Base-by-base conservation (phyloP, 2,113 vertebrate genomes). In the Uria lomvia region DNA sequence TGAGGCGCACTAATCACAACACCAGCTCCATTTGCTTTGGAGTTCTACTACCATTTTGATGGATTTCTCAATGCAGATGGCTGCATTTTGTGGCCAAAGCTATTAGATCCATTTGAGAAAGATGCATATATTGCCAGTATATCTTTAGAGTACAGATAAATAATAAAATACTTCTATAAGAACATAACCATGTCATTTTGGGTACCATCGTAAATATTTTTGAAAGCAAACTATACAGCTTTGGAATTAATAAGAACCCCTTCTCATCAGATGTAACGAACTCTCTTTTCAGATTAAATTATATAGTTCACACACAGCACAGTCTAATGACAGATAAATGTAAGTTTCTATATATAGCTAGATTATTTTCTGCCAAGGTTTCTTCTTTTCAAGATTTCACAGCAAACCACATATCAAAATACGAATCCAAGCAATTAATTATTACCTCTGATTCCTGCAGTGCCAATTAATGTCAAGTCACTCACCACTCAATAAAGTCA, bases 241-340 rank as follows among this genome's bases (percentile, higher is more conserved):
- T 86, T 88, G 29, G 26, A 86, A 84, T 83, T 27, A 93, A 47
- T 22, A 26, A 77, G 67, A 95, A 71, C 6, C 11, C 3, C 70
- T 92, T 91, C 23, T 84, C 11, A 19, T 76, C 50, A 74, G 59
- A 80, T 40, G 23, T 40, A 88, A 70, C 7, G 73, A 88, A 72
- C 15, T 30, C 29, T 76, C 30, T 86, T 95, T 95, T 88, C 72
- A 86, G 59, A 75, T 47, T 71, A 94, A 90, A 92, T 92, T 90
- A 45, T 55, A 63, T 52, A 86, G 50, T 34, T 75, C 47, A 45
- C 29, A 74, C 8, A 34, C 6, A 40, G 10, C n/a, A 75, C 16
- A 56, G 8, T 78, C 83, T 80, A 93, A 81, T 93, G 21, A 81
- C 12, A 71, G 73, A 47, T 70, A 93, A 87, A 94, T 82, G 8